Evolutionary conservation across 2,113 vertebrate genomes (phyloP).

Genomic region (Papio anubis): DNA sequence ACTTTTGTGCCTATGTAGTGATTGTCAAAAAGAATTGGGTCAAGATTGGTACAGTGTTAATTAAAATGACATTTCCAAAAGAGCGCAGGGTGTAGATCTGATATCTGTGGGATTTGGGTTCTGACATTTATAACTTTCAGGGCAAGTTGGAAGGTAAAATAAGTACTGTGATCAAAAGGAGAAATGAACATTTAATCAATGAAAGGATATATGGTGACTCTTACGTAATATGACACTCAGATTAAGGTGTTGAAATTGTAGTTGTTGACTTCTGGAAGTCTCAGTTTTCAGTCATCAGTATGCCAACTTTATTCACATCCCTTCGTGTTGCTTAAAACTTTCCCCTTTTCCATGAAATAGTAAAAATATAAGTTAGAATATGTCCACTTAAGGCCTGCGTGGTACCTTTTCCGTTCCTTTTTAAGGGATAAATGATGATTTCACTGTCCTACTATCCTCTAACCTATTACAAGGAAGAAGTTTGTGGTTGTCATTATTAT

Average conservation of each 20-base stretch:
- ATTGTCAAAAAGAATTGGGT: constrained; percentile 43
- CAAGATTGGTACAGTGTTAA: constrained; percentile 11
- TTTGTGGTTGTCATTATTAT: background rate
- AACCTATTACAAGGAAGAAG: background rate
- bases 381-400: background rate
- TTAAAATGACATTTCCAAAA: constrained; percentile 54
- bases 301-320: background rate
- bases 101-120: constrained; percentile 4
- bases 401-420: background rate
- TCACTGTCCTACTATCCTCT: background rate
- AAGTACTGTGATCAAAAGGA: background rate
- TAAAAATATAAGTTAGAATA: background rate
- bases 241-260: background rate
- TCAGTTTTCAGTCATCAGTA: constrained; percentile 8
- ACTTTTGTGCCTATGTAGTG: background rate
- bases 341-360: background rate
- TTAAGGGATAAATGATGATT: background rate
- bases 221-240: background rate
- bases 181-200: background rate
- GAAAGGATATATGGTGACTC: background rate
- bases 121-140: constrained; percentile 52
- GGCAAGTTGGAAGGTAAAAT: background rate
- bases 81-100: constrained; percentile 33
- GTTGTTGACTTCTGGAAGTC: constrained; percentile 8
- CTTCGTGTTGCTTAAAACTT: background rate